Evolutionary conservation across 1,140 invertebrate species (phyloP).

Genomic region (Pogonus chalceus): DNA sequence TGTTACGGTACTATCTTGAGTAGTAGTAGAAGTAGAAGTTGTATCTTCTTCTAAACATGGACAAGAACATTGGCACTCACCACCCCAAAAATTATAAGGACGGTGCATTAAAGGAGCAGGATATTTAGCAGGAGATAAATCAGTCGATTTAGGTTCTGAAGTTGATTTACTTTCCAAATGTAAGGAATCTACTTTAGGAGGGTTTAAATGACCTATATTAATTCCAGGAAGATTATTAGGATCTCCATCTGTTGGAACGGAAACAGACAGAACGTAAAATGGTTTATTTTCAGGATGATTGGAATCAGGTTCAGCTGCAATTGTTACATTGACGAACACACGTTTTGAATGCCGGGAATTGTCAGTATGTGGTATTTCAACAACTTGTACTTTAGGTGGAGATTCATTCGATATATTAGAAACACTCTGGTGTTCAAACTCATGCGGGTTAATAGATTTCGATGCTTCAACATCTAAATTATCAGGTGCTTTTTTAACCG

Average conservation of each 20-base stretch:
- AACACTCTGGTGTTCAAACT: neutral
- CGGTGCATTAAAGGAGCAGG: constrained; percentile 3
- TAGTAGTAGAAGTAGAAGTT: constrained; percentile 9
- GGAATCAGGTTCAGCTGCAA: constrained; percentile 50
- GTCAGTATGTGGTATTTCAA: constrained; percentile 22
- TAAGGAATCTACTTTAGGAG: constrained; percentile 25
- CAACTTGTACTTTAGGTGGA: constrained; percentile 24
- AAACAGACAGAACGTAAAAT: constrained; percentile 61
- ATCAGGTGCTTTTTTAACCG: neutral
- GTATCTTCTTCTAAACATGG: constrained; percentile 35
- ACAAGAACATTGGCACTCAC: constrained; percentile 66
- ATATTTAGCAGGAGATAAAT: neutral
- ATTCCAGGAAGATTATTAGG: constrained; percentile 43
- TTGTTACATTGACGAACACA: constrained; percentile 64
- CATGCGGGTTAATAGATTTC: neutral
- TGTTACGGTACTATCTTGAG: constrained; percentile 1
- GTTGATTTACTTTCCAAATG: constrained; percentile 25
- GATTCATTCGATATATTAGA: constrained; percentile 11
- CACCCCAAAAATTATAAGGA: constrained; percentile 39
- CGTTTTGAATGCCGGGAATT: constrained; percentile 35
- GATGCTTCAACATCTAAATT: neutral
- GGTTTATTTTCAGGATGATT: constrained; percentile 41
- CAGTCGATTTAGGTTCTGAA: constrained; percentile 12
- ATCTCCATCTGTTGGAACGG: constrained; percentile 51
- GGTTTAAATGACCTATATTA: constrained; percentile 34